phyloP scores from a whole-genome alignment of 1,140 invertebrate species.

The Atta colombica region DNA sequence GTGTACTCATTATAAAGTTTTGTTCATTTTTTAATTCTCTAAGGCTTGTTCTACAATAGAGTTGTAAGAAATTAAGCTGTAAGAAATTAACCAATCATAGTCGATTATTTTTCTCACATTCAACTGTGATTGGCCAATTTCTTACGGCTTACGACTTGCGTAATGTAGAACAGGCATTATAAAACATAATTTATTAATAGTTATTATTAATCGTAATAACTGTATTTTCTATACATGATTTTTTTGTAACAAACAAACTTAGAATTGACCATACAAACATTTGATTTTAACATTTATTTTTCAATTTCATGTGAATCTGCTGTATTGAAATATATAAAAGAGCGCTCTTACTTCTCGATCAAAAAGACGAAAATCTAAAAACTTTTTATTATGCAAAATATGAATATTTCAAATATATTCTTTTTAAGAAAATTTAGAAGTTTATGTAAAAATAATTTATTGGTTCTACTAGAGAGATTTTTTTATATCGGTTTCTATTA shows the following conservation, averaged over 20 bases:
- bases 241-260: background rate
- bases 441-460: background rate
- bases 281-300: background rate
- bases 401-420: background rate
- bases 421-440: background rate
- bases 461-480: background rate
- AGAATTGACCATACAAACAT: background rate
- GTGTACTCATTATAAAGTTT: too few species aligned
- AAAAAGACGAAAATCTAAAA: background rate
- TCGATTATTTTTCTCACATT: too few species aligned
- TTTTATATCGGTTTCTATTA: background rate
- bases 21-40: too few species aligned
- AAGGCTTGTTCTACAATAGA: too few species aligned
- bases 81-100: too few species aligned
- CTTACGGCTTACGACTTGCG: too few species aligned
- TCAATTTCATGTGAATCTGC: background rate
- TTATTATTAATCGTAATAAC: background rate
- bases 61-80: too few species aligned
- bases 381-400: slow-evolving; percentile 2
- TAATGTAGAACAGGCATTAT: too few species aligned
- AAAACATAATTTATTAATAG: too few species aligned
- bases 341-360: background rate
- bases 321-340: slow-evolving; percentile 23
- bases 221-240: background rate
- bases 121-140: too few species aligned